Percentiles rank a stretch among this genome's conserved stretches.
Evolutionary conservation across 1,140 invertebrate genomes (phyloP).

Genomic region (Pseudomyrmex dendroicus): DNA sequence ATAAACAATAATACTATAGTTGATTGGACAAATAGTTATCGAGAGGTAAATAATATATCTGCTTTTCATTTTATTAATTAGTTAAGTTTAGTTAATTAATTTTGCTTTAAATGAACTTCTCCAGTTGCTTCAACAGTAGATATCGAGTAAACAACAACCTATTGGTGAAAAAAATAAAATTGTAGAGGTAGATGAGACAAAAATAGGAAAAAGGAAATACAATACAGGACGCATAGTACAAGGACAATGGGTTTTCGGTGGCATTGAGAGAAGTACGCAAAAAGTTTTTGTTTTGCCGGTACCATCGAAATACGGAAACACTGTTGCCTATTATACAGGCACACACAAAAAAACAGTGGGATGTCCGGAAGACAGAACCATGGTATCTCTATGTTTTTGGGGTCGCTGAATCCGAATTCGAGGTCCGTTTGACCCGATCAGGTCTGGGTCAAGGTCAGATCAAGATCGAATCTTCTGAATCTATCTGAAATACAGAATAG

Average conservation of each 20-base stretch:
- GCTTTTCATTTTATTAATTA: neutral
- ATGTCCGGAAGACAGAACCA: too few relatives aligned
- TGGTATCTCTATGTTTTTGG: too few relatives aligned
- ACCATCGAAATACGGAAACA: neutral
- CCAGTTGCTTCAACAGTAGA: neutral
- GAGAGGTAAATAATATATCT: neutral
- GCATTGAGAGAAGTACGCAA: neutral
- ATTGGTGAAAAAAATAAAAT: neutral
- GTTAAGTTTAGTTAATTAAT: neutral
- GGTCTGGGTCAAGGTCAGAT: too few relatives aligned
- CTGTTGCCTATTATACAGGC: neutral
- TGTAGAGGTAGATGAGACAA: neutral
- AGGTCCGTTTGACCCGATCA: too few relatives aligned
- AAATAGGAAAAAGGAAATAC: neutral
- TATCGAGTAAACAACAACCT: neutral
- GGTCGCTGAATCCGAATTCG: too few relatives aligned
- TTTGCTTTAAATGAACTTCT: neutral
- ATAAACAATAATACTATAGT: neutral
- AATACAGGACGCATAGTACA: neutral
- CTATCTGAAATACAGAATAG: too few relatives aligned
- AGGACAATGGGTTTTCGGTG: neutral
- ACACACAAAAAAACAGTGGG: too few relatives aligned
- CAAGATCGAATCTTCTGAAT: too few relatives aligned
- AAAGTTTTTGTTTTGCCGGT: neutral
- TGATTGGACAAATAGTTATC: neutral